These are phyloP conservation scores for Nudaria mundana DNA, from an alignment of 2,888 invertebrate genomes.

Conservation along the genomic window DNA sequence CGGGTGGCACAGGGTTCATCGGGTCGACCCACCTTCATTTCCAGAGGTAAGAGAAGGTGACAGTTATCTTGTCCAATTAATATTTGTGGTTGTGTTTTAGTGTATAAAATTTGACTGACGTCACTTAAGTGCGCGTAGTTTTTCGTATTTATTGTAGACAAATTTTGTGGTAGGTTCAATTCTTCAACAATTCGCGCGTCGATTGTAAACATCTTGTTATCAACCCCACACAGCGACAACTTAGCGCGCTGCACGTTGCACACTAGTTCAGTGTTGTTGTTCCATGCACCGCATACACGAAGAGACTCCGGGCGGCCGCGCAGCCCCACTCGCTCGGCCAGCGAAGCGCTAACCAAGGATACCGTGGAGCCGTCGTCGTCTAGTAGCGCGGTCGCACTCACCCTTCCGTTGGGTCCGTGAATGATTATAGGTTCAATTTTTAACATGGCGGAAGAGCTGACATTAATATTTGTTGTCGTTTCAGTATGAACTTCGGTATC, in stretches of 20 bases:
- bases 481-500: background rate
- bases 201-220: background rate
- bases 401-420: background rate
- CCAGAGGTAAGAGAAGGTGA: background rate
- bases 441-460: background rate
- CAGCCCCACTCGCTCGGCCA: background rate
- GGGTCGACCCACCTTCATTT: background rate
- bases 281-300: background rate
- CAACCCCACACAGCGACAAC: background rate
- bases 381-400: background rate
- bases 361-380: slow-evolving; percentile 1
- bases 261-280: background rate
- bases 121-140: no score
- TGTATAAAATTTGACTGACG: background rate
- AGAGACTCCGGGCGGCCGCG: background rate
- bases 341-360: background rate
- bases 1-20: slow-evolving; percentile 6
- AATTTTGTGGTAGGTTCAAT: background rate
- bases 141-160: background rate
- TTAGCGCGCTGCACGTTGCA: background rate
- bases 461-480: no score
- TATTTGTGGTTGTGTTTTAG: background rate
- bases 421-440: background rate
- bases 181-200: background rate
- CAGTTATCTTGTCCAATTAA: slow-evolving; percentile 1